Evolutionary conservation across 2,888 invertebrate species (phyloP).

Genomic region (Sesia apiformis): DNA sequence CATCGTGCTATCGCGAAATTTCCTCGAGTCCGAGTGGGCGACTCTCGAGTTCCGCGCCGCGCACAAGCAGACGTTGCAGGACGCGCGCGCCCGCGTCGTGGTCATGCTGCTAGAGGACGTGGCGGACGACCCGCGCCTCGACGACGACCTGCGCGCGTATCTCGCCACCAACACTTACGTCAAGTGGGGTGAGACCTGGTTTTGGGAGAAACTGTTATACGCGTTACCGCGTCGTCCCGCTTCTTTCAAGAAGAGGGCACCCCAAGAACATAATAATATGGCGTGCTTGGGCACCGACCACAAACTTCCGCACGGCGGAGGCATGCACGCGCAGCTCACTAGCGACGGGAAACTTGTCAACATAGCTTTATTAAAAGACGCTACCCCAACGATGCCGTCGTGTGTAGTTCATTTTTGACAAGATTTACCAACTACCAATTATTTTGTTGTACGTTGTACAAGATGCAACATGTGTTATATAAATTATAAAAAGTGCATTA

Average conservation of each 20-base stretch:
- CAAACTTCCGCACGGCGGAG: not conserved
- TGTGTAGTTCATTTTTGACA: not conserved
- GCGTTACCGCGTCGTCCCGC: conserved; percentile 74
- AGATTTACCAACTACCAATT: not conserved
- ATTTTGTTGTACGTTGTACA: not conserved
- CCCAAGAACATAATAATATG: not conserved
- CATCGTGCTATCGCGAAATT: conserved; percentile 27
- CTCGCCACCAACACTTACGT: conserved; percentile 85
- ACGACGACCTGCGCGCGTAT: conserved; percentile 77
- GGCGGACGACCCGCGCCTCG: conserved; percentile 74
- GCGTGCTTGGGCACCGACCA: not conserved
- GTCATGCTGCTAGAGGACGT: conserved; percentile 82
- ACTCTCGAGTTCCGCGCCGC: conserved; percentile 80
- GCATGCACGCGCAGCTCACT: not conserved
- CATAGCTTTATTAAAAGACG: not conserved
- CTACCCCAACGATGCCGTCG: not conserved
- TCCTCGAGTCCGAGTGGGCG: conserved; percentile 70
- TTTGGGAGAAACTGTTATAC: conserved; percentile 85
- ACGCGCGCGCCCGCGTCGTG: conserved; percentile 79
- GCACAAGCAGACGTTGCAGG: conserved; percentile 38
- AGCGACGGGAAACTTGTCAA: not conserved
- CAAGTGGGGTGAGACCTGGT: conserved; percentile 87
- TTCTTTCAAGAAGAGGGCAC: not conserved
- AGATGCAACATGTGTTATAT: not conserved
- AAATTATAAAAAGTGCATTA: too few species aligned